phyloP scores from a whole-genome alignment of 1,140 invertebrate species.

The Pentalonia nigronervosa region DNA sequence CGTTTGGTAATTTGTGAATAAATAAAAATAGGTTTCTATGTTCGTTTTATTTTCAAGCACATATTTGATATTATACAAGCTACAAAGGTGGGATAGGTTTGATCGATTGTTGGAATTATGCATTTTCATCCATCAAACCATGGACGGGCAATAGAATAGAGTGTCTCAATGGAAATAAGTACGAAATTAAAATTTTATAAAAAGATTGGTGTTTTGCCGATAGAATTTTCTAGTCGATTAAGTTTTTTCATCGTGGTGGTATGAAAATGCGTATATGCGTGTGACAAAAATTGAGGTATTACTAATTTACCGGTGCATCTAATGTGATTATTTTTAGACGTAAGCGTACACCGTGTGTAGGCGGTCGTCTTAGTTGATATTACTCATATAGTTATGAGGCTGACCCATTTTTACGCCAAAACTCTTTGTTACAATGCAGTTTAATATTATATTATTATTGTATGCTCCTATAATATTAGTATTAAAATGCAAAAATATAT shows the following conservation, averaged over 20 bases:
- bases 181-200: not conserved
- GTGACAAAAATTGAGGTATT: constrained; percentile 44
- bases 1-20: not conserved
- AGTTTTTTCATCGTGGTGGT: not conserved
- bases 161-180: not conserved
- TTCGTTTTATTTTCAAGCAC: not conserved
- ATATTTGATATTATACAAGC: not conserved
- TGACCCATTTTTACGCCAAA: constrained; percentile 39
- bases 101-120: not conserved
- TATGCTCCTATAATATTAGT: not conserved
- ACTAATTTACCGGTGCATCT: constrained; percentile 34
- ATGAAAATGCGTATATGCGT: not conserved
- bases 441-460: not conserved
- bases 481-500: not conserved
- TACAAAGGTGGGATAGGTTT: not conserved
- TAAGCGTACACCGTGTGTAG: constrained; percentile 49
- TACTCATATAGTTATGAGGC: not conserved
- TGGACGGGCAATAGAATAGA: not conserved
- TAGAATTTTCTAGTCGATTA: constrained; percentile 30
- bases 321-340: constrained; percentile 53
- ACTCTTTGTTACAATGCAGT: not conserved
- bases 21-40: not conserved
- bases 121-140: not conserved
- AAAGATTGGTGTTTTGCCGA: not conserved
- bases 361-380: not conserved